These are phyloP conservation scores for Cacoxenus indagator DNA, from an alignment of 2,888 invertebrate genomes.

Conservation along the genomic window DNA sequence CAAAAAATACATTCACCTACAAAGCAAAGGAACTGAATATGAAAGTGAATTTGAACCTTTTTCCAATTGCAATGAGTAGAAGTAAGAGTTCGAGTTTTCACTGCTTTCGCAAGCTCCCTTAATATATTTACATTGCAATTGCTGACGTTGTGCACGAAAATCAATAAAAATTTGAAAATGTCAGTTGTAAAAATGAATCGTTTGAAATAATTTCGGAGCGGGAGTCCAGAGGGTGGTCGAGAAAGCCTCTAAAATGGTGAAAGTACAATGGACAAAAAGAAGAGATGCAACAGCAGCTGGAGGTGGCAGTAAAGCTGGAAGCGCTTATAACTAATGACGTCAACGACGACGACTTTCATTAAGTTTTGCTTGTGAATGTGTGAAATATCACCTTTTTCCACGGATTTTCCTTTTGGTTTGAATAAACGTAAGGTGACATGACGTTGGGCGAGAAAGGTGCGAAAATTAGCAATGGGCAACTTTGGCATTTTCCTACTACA, in stretches of 20 bases:
- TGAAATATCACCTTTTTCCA: not conserved
- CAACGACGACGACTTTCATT: not conserved
- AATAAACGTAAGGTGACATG: not conserved
- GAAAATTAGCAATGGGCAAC: not conserved
- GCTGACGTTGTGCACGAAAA: not conserved
- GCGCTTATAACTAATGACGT: not conserved
- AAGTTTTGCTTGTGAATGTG: not conserved
- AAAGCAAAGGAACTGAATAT: not conserved
- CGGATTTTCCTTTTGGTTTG: not conserved
- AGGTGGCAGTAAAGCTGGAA: not conserved
- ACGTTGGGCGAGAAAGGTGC: not conserved
- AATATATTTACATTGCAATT: not conserved
- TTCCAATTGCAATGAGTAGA: not conserved
- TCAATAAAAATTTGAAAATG: constrained; percentile 11
- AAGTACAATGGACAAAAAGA: too few species aligned
- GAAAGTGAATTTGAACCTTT: not conserved
- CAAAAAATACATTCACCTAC: not conserved
- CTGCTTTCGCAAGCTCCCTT: not conserved
- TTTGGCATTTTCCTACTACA: not conserved
- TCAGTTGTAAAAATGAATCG: not conserved
- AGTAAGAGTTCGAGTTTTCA: not conserved
- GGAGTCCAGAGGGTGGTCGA: too few species aligned
- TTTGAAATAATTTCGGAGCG: not conserved
- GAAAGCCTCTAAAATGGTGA: too few species aligned
- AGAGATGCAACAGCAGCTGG: too few species aligned